phyloP scores from a whole-genome alignment of 2,888 invertebrate species.

The Pollenia labialis region DNA sequence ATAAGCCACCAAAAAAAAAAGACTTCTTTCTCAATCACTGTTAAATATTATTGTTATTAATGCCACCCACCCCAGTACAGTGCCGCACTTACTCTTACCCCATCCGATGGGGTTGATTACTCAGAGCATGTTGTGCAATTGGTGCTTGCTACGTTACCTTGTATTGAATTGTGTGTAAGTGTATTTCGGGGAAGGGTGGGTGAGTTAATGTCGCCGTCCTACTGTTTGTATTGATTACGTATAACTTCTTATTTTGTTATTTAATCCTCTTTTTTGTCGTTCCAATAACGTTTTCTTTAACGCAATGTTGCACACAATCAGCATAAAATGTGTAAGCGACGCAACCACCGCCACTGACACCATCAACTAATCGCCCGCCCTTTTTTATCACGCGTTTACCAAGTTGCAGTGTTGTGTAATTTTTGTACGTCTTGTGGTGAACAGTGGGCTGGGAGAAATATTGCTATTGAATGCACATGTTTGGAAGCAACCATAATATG shows the following conservation, averaged over 20 bases:
- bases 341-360: constrained; percentile 43
- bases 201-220: constrained; percentile 32
- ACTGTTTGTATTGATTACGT: constrained; percentile 70
- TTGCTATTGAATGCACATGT: no score
- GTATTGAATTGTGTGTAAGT: constrained; percentile 17
- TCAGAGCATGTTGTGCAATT: constrained; percentile 49
- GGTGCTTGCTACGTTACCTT: constrained; percentile 41
- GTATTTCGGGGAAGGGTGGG: background rate
- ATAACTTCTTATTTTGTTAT: constrained; percentile 72
- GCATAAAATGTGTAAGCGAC: constrained; percentile 52
- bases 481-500: no score
- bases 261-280: constrained; percentile 74
- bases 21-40: constrained; percentile 62
- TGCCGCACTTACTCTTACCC: background rate
- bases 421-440: constrained; percentile 10
- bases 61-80: constrained; percentile 1
- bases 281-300: constrained; percentile 61
- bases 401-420: constrained; percentile 36
- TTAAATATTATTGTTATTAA: constrained; percentile 62
- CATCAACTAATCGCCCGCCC: constrained; percentile 17
- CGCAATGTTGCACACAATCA: constrained; percentile 67
- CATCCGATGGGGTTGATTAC: constrained; percentile 14
- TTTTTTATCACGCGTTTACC: constrained; percentile 1
- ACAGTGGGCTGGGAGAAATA: constrained; percentile 38
- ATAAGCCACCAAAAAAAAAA: constrained; percentile 62